phyloP scores from a whole-genome alignment of 2,888 invertebrate species.

The Phlogophora meticulosa region DNA sequence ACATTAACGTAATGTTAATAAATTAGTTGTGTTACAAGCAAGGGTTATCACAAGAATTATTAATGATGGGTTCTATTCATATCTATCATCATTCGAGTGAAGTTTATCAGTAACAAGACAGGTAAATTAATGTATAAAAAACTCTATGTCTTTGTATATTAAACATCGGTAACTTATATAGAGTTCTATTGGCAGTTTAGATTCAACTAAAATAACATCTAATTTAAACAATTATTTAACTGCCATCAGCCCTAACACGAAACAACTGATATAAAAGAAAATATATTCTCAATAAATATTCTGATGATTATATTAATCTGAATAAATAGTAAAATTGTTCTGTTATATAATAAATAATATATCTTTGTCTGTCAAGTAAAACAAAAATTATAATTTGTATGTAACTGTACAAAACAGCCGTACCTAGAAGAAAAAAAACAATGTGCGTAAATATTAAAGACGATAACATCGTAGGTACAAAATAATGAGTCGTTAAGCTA shows the following conservation, averaged over 20 bases:
- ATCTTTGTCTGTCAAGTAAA: conserved; percentile 82
- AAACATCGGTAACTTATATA: conserved; percentile 88
- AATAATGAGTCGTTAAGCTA: conserved; percentile 84
- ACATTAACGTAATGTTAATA: conserved; percentile 82
- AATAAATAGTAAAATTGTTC: conserved; percentile 83
- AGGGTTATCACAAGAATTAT: conserved; percentile 88
- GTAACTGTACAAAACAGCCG: conserved; percentile 86
- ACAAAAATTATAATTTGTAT: conserved; percentile 86
- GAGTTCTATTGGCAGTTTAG: conserved; percentile 85
- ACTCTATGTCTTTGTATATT: conserved; percentile 84
- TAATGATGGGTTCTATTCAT: conserved; percentile 74
- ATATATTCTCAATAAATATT: conserved; percentile 83
- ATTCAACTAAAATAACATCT: conserved; percentile 78
- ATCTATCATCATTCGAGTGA: conserved; percentile 70
- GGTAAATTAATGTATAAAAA: conserved; percentile 77
- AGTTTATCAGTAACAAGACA: conserved; percentile 71
- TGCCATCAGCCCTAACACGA: conserved; percentile 83
- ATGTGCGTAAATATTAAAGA: conserved; percentile 76
- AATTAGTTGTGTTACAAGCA: conserved; percentile 91
- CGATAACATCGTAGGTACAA: conserved; percentile 88
- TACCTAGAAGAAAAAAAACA: conserved; percentile 75
- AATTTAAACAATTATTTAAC: conserved; percentile 79
- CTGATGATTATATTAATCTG: conserved; percentile 80
- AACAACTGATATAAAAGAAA: conserved; percentile 77
- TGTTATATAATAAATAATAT: conserved; percentile 83